A percentile compares a stretch with the other conserved stretches of the same genome.
Conservation (phyloP, 2,113 vertebrate species). For the Lichenostomus cassidix region DNA sequence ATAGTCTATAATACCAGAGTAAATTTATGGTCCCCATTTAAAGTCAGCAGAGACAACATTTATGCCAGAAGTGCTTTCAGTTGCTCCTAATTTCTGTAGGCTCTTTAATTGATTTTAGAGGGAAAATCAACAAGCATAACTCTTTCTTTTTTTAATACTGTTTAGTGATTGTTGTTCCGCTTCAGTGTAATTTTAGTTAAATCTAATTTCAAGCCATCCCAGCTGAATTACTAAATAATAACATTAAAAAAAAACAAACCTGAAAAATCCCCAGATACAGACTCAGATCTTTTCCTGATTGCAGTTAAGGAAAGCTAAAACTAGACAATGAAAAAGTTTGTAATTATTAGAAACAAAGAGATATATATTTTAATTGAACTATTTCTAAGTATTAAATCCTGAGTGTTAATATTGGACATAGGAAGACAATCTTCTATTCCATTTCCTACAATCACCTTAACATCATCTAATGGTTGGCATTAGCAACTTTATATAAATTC, state of each 20-base stretch:
- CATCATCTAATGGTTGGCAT: not conserved
- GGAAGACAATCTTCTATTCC: not conserved
- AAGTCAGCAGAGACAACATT: not conserved
- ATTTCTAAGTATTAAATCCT: not conserved
- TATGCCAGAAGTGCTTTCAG: not conserved
- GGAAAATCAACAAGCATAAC: not conserved
- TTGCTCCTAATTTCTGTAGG: not conserved
- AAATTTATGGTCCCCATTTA: not conserved
- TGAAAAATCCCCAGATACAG: not conserved
- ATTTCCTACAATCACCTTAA: not conserved
- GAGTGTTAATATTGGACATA: not conserved
- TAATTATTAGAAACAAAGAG: not conserved
- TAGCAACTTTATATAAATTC: not conserved
- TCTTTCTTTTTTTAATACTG: not conserved
- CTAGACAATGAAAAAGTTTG: not conserved
- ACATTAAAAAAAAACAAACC: not conserved
- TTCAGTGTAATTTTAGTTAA: slow-evolving; percentile 17
- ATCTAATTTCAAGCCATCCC: slow-evolving; percentile 33
- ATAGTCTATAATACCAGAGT: not conserved
- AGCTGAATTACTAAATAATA: slow-evolving; percentile 21
- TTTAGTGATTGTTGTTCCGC: not conserved
- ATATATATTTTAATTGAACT: not conserved
- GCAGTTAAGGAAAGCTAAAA: not conserved
- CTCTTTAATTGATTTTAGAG: not conserved
- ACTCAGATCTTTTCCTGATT: not conserved